Conservation (phyloP, 2,797 vertebrate genomes). For the Craterocephalus amniculus region DNA sequence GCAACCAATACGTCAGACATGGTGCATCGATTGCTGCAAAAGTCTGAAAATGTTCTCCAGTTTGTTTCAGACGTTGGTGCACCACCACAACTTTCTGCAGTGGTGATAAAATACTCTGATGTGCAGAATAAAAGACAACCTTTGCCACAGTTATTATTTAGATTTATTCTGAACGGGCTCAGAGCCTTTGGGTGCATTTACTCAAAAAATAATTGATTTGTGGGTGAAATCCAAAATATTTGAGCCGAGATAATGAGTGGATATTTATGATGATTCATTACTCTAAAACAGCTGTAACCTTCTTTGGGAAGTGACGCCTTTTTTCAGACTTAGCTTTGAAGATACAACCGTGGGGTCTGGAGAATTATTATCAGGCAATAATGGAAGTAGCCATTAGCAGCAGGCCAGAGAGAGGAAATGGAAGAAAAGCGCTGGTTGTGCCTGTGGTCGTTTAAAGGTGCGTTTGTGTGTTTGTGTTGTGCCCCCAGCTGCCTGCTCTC, state of each 20-base stretch:
- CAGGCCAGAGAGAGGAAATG: background rate
- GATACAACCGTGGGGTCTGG: background rate
- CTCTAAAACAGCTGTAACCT: background rate
- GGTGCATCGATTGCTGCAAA: slow-evolving; percentile 8
- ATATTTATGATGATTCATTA: slow-evolving; percentile 2
- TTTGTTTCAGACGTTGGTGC: background rate
- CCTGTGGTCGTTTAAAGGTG: slow-evolving; percentile 10
- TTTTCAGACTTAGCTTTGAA: background rate
- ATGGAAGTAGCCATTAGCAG: slow-evolving; percentile 4
- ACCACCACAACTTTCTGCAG: slow-evolving; percentile 2
- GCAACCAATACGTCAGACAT: slow-evolving; percentile 14
- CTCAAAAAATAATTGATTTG: background rate
- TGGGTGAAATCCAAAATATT: background rate
- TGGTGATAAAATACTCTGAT: background rate
- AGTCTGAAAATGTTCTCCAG: background rate
- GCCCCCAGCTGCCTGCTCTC: slow-evolving; percentile 30
- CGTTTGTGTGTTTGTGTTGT: slow-evolving; percentile 4
- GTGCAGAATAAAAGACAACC: background rate
- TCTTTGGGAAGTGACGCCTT: background rate
- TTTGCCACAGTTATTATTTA: background rate
- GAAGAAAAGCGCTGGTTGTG: background rate
- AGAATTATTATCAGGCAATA: slow-evolving; percentile 3
- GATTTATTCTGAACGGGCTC: background rate
- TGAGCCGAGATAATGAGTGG: background rate
- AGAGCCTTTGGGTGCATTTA: background rate